Percentiles rank a stretch among this genome's conserved stretches.
These are phyloP conservation scores for Pentalonia nigronervosa DNA, from an alignment of 1,140 invertebrate species.

Conservation along the genomic window DNA sequence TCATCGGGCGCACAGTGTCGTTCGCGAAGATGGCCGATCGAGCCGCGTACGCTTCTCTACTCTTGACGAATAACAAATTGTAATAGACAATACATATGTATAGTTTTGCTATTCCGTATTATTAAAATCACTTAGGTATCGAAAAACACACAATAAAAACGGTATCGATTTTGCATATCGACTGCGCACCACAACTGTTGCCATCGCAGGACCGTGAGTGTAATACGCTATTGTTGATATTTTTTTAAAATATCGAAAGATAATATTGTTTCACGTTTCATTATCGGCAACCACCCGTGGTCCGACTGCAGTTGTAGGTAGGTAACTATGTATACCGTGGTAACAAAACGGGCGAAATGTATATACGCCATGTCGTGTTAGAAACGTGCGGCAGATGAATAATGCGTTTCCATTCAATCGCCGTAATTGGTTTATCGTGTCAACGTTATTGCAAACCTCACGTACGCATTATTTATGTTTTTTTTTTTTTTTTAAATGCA, in stretches of 20 bases:
- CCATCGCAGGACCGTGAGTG: no score
- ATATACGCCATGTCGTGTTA: slow-evolving; percentile 23
- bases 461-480: not conserved
- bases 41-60: no score
- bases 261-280: not conserved
- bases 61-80: no score
- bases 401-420: slow-evolving; percentile 7
- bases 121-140: no score
- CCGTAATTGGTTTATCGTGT: slow-evolving; percentile 25
- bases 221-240: not conserved
- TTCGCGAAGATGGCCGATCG: no score
- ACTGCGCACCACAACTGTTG: no score
- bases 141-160: no score
- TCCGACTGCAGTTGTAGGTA: not conserved
- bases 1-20: no score
- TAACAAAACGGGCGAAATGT: not conserved
- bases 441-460: not conserved
- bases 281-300: not conserved
- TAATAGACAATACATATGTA: no score
- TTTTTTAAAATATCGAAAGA: not conserved
- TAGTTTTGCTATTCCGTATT: no score
- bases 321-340: not conserved
- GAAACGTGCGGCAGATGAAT: slow-evolving; percentile 23
- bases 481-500: not conserved
- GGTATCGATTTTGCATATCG: no score